Conservation (phyloP, 2,797 vertebrate genomes). For the Sternotherus odoratus region DNA sequence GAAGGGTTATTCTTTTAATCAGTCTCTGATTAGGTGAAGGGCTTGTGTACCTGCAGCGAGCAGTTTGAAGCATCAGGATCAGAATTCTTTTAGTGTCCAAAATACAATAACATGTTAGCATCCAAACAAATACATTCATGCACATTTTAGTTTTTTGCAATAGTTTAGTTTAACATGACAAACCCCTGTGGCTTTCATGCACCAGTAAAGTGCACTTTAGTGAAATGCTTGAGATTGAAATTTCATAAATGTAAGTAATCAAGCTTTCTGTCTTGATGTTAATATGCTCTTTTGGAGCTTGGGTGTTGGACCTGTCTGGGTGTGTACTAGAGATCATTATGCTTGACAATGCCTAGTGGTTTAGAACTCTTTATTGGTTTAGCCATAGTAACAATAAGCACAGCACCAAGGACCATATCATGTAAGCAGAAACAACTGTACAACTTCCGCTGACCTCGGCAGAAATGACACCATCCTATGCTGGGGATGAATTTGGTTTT, state of each 20-base stretch:
- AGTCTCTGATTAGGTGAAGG: background rate
- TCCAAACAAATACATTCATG: rapidly evolving
- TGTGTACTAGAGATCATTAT: background rate
- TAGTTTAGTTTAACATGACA: background rate
- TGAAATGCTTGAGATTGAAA: background rate
- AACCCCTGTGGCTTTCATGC: background rate
- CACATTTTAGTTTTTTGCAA: background rate
- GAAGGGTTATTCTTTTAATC: rapidly evolving
- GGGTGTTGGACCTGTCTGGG: background rate
- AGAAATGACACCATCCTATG: background rate
- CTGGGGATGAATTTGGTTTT: background rate
- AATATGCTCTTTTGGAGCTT: background rate
- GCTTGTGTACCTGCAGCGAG: rapidly evolving
- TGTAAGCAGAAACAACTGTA: background rate
- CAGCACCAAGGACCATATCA: background rate
- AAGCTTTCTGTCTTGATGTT: background rate
- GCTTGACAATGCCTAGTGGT: background rate
- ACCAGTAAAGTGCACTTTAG: background rate
- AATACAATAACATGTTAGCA: background rate
- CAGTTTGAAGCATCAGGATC: background rate
- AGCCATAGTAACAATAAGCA: background rate
- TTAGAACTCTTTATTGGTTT: background rate
- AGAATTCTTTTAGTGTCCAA: background rate
- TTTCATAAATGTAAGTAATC: background rate
- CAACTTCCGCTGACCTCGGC: too few species aligned